Evolutionary conservation across 2,888 invertebrate genomes (phyloP).

Genomic region (Orchesellides sinensis): DNA sequence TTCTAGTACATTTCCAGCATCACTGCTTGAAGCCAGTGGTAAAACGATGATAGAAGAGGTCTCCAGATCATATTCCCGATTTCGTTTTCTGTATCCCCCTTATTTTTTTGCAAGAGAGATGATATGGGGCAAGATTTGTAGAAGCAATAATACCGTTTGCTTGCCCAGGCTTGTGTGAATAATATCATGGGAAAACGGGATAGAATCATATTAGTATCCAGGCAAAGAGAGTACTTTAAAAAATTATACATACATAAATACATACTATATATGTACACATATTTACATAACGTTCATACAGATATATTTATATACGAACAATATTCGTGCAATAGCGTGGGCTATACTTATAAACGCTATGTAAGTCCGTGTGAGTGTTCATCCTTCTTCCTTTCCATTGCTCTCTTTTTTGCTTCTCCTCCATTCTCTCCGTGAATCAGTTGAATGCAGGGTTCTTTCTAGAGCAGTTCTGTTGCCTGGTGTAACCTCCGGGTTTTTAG

Average conservation of each 20-base stretch:
- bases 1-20: slow-evolving; percentile 11
- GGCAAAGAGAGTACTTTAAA: no score
- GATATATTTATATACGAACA: no score
- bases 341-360: no score
- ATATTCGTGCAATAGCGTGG: no score
- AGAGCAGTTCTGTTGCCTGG: background rate
- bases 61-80: background rate
- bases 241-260: background rate
- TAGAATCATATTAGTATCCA: no score
- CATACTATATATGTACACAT: background rate
- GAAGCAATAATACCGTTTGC: no score
- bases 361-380: background rate
- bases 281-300: no score
- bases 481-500: background rate
- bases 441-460: slow-evolving; percentile 10
- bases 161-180: no score
- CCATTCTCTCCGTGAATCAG: background rate
- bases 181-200: no score
- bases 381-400: no score
- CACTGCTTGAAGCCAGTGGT: no score
- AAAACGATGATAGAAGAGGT: background rate
- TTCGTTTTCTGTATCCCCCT: background rate
- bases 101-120: slow-evolving; percentile 4
- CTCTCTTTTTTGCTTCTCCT: background rate
- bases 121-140: background rate